Conservation (phyloP, 2,888 invertebrate genomes). For the Hydrotaea diabolus region DNA sequence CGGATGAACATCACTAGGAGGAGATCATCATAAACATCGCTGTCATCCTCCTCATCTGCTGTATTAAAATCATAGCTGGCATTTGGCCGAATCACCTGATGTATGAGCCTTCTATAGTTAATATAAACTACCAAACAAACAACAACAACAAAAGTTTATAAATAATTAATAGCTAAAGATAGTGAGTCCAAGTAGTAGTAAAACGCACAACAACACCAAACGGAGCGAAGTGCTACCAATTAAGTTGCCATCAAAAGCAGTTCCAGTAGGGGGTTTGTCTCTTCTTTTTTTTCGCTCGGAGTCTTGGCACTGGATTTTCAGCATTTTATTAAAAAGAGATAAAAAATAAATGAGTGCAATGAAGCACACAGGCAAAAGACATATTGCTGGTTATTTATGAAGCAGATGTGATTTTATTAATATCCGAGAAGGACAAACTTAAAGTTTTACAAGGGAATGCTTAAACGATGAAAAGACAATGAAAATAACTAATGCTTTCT, state of each 20-base stretch:
- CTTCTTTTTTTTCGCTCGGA: not conserved
- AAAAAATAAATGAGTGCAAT: slow-evolving; percentile 40
- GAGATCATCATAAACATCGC: slow-evolving; percentile 41
- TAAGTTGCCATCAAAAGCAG: slow-evolving; percentile 52
- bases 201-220: slow-evolving; percentile 1
- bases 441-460: not conserved
- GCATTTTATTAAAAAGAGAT: slow-evolving; percentile 46
- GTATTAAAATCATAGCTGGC: not conserved
- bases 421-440: not conserved
- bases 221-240: slow-evolving; percentile 55
- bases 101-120: slow-evolving; percentile 28
- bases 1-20: slow-evolving; percentile 13
- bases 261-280: slow-evolving; percentile 24
- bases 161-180: slow-evolving; percentile 58
- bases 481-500: too few relatives aligned
- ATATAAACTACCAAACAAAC: not conserved
- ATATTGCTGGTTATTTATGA: slow-evolving; percentile 52
- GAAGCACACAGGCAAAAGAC: slow-evolving; percentile 31
- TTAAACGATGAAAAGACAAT: too few relatives aligned
- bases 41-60: not conserved
- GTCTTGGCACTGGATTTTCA: slow-evolving; percentile 19
- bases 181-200: slow-evolving; percentile 35
- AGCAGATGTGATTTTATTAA: slow-evolving; percentile 43
- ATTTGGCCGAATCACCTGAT: not conserved
- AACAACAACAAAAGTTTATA: slow-evolving; percentile 51